Percentiles rank a stretch among this genome's conserved stretches.
Evolutionary conservation across 2,113 vertebrate genomes (phyloP).

Genomic region (Microcebus jonahi): DNA sequence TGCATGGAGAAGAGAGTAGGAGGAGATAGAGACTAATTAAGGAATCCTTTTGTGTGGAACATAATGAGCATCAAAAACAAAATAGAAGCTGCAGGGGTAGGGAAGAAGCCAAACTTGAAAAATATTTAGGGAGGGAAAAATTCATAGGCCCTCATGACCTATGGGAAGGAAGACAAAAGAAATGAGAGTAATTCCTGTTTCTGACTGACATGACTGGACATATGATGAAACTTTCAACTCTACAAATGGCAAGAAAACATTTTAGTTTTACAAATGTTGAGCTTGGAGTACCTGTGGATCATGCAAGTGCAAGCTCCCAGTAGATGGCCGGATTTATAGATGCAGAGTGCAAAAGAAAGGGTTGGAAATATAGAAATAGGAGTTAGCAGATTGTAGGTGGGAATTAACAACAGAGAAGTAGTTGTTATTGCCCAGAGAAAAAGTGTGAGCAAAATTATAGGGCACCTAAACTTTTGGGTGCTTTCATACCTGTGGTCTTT

Average conservation of each 20-base stretch:
- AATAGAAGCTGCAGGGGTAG: neutral
- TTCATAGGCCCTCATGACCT: neutral
- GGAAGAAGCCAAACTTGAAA: neutral
- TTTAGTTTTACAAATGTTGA: neutral
- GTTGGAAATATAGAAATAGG: neutral
- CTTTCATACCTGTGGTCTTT: conserved; percentile 3
- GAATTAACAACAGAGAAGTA: neutral
- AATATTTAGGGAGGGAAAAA: neutral
- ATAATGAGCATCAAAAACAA: neutral
- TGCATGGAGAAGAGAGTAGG: neutral
- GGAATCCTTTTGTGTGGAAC: neutral
- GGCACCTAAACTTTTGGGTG: neutral
- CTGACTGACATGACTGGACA: neutral
- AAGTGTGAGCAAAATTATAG: neutral
- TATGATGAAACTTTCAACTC: neutral
- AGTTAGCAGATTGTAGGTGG: neutral
- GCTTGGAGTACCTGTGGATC: neutral
- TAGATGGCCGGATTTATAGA: neutral
- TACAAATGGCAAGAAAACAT: neutral
- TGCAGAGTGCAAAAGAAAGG: neutral
- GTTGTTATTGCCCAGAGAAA: neutral
- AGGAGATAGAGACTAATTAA: neutral
- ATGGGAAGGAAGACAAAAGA: neutral
- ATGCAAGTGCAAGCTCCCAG: neutral
- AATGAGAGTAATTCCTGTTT: neutral